phyloP scores from a whole-genome alignment of 2,888 invertebrate species.

The Eupithecia pulchellata region DNA sequence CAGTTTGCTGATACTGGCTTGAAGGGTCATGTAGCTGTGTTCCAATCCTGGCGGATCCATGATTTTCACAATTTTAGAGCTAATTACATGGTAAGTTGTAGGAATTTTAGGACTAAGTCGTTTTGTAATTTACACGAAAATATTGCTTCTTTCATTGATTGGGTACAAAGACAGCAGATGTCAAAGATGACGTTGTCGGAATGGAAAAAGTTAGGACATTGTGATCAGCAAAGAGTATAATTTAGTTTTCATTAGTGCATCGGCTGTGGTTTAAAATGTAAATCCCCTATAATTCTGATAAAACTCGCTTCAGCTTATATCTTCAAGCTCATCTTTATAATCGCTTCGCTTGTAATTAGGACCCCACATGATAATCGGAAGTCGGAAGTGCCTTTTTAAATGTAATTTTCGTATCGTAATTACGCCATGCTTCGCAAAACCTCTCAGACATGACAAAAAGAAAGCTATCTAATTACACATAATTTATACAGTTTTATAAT shows the following conservation, averaged over 20 bases:
- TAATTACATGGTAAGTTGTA: conserved; percentile 32
- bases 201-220: neutral
- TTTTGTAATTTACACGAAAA: conserved; percentile 2
- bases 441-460: neutral
- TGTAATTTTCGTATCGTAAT: neutral
- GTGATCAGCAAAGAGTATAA: neutral
- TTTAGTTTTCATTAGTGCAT: neutral
- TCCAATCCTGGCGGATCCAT: conserved; percentile 30
- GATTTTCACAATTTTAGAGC: conserved; percentile 5
- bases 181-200: neutral
- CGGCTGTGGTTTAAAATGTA: neutral
- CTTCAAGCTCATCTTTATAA: no score
- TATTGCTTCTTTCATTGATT: conserved; percentile 9
- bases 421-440: neutral
- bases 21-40: conserved; percentile 48
- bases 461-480: neutral
- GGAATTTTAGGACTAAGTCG: conserved; percentile 10
- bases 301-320: no score
- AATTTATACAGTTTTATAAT: neutral
- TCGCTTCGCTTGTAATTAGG: neutral
- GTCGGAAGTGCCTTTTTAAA: neutral
- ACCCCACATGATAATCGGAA: neutral
- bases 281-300: no score
- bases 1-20: conserved; percentile 65
- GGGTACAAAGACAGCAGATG: neutral